phyloP scores from a whole-genome alignment of 2,888 invertebrate genomes.

The Mystacides longicornis region DNA sequence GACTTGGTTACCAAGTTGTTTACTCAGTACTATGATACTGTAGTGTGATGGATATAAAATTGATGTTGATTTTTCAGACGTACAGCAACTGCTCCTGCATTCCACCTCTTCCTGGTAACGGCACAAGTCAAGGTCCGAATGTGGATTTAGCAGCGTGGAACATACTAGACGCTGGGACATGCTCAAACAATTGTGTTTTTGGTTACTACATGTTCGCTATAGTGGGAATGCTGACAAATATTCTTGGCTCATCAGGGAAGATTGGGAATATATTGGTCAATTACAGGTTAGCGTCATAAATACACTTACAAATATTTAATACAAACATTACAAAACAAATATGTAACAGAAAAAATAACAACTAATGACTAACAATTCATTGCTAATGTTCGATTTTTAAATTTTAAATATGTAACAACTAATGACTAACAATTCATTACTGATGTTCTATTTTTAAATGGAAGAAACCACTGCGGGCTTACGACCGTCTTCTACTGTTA shows the following conservation, averaged over 20 bases:
- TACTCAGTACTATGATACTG: too few species aligned
- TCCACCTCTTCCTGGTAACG: slow-evolving; percentile 15
- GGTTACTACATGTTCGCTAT: slow-evolving; percentile 44
- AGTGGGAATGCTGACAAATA: slow-evolving; percentile 48
- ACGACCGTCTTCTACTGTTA: too few species aligned
- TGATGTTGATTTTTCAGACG: slow-evolving; percentile 27
- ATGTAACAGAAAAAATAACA: too few species aligned
- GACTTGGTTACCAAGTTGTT: too few species aligned
- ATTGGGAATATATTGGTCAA: slow-evolving; percentile 60
- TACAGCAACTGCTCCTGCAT: slow-evolving; percentile 34
- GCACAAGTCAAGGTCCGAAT: slow-evolving; percentile 4
- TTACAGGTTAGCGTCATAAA: slow-evolving; percentile 48
- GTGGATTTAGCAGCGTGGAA: slow-evolving; percentile 19
- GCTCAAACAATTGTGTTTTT: slow-evolving; percentile 41
- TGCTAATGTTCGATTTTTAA: too few species aligned
- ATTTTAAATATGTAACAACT: too few species aligned
- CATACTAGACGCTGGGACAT: slow-evolving; percentile 38
- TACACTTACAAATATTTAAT: too few species aligned
- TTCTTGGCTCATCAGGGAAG: slow-evolving; percentile 56
- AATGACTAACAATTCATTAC: too few species aligned
- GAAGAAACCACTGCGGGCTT: too few species aligned
- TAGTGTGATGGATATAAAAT: slow-evolving; percentile 4
- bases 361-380: too few species aligned
- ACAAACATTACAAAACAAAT: too few species aligned
- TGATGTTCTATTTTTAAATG: too few species aligned